Evolutionary conservation across 2,113 vertebrate genomes (phyloP), one percentile per base, ranked within the genome.

Genomic region (Mastomys coucha): DNA sequence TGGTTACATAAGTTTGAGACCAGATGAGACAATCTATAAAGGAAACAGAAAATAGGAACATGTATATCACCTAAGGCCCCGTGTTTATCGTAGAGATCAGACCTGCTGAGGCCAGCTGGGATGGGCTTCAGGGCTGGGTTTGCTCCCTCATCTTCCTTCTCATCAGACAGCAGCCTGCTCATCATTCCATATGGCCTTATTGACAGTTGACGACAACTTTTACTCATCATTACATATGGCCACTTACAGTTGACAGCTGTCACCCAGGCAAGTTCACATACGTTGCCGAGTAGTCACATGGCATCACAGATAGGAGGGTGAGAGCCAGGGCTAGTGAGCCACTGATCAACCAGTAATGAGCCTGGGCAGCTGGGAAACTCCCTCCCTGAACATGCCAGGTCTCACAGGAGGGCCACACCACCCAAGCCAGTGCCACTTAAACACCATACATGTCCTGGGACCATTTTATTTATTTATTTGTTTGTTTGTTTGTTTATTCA

Each of bases 171-270:
- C 97, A 96, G 97, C 89, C 96, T 95, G 95, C 82, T 94, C 96
- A 95, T 98, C 98, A 91, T 97, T 97, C 91, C 98, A 98, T 97
- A 98, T 97, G 98, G 97, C 97, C 97, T 84, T 97, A 98, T 97
- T 97, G 96, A 98, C 98, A 98, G 98, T 97, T 97, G 97, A 97
- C 93, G 94, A 91, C 98, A 97, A 98, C 97, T 97, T 72, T 98
- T 95, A 96, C 96, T 96, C 96, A 96, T 98, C 98, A 93, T 97
- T 98, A 93, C 98, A 98, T 98, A 98, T 98, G 98, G 97, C 96
- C 98, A 97, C 93, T 97, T 95, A 97, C 98, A 97, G 97, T 96
- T 98, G 97, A 97, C 98, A 98, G 98, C 97, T 97, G 98, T 95
- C 95, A 97, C 45, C 72, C 96, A 96, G 93, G 97, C 97, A 88